Base-by-base conservation (phyloP, 2,797 vertebrate species). In the Semotilus atromaculatus region DNA sequence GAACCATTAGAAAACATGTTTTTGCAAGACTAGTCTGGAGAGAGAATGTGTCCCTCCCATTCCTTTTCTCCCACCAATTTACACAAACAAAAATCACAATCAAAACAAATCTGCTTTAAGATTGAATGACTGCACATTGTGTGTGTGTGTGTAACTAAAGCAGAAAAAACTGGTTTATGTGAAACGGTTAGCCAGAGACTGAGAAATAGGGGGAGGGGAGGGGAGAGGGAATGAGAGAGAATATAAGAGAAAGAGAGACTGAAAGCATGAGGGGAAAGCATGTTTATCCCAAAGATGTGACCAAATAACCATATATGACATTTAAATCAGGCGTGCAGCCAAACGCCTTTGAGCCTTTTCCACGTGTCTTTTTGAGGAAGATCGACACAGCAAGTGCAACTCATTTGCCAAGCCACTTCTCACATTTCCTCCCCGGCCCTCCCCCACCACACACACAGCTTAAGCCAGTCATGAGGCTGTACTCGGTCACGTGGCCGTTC, bases 391-490 rank as follows among this genome's bases (percentile, higher is more conserved):
- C 92, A 94, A 95, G 90, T 93, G 86, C 92, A 92, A 88, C 89
- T 94, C 93, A 88, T 93, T 95, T 92, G 94, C 94, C 95, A 96
- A 96, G 96, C 97, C 95, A 95, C 88, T 96, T 95, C 96, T 98
- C 96, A 89, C 96, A 96, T 98, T 97, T 97, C 96, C 95, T 90
- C 80, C 83, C 68, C 85, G 86, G 91, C 93, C 95, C 85, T 93
- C 94, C 89, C 86, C 91, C 92, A 87, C 93, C 92, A 91, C 93
- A 95, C 93, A 95, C 96, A 95, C 94, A 96, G 96, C 96, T 96
- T 97, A 96, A 98, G 96, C 97, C 97, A 98, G 96, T 97, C 96
- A 96, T 96, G 95, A 93, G 96, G 96, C 96, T 94, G 96, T 94
- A 96, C 94, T 96, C 93, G 89, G 92, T 93, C 93, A 95, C 86